Evolutionary conservation across 1,140 invertebrate species (phyloP).

Genomic region (Drosophila busckii): DNA sequence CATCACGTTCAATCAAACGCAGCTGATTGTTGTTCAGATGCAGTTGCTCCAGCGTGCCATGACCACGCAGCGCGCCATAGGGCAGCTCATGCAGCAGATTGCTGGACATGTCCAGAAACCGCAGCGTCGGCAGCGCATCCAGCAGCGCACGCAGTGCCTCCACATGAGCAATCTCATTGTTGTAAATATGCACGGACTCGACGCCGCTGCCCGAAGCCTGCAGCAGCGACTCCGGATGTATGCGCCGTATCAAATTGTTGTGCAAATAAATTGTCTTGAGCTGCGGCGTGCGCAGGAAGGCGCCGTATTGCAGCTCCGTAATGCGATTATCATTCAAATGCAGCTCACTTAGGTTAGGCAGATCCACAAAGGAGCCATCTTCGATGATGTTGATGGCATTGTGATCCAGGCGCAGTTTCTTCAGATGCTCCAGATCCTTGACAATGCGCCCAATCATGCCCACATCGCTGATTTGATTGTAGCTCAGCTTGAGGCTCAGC

Average conservation of each 20-base stretch:
- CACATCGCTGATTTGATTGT: slow-evolving; percentile 87
- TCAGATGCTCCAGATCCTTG: slow-evolving; percentile 86
- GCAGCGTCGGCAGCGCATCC: slow-evolving; percentile 87
- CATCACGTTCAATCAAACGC: slow-evolving; percentile 85
- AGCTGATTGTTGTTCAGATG: slow-evolving; percentile 90
- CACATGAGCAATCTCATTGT: slow-evolving; percentile 87
- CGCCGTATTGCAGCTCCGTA: slow-evolving; percentile 86
- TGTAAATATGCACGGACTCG: slow-evolving; percentile 87
- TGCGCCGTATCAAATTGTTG: slow-evolving; percentile 86
- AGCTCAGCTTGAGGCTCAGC: slow-evolving; percentile 84
- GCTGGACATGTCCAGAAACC: slow-evolving; percentile 87
- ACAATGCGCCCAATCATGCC: slow-evolving; percentile 87
- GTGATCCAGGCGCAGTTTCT: slow-evolving; percentile 84
- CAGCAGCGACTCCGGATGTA: slow-evolving; percentile 89
- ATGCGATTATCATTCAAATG: slow-evolving; percentile 87
- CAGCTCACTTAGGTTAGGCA: slow-evolving; percentile 85
- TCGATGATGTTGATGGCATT: slow-evolving; percentile 86
- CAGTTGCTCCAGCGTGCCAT: slow-evolving; percentile 87
- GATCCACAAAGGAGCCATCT: slow-evolving; percentile 89
- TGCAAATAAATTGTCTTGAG: slow-evolving; percentile 87
- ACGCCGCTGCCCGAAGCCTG: slow-evolving; percentile 84
- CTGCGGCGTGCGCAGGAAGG: slow-evolving; percentile 87
- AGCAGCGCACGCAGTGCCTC: slow-evolving; percentile 85
- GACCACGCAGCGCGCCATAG: slow-evolving; percentile 86
- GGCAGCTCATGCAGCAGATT: slow-evolving; percentile 88